These are phyloP conservation scores for Okapia johnstoni DNA, from an alignment of 2,113 vertebrate genomes.

Conservation along the genomic window DNA sequence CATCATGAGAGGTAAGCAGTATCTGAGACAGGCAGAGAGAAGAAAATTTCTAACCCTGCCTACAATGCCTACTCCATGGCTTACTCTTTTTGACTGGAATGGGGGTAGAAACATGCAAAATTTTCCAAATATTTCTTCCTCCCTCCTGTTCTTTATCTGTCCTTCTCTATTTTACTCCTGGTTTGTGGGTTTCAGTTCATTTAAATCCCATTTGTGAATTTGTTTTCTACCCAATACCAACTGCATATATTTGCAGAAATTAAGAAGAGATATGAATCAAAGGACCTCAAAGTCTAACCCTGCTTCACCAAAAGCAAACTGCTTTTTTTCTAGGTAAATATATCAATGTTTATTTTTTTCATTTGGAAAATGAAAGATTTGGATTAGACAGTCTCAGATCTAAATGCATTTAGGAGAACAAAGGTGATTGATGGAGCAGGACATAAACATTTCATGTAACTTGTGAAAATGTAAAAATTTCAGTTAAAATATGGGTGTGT, in stretches of 20 bases:
- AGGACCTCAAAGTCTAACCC: not conserved
- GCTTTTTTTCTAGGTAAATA: not conserved
- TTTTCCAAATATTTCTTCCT: not conserved
- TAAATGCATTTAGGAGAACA: conserved; percentile 9
- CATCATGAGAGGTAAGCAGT: not conserved
- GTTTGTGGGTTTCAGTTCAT: not conserved
- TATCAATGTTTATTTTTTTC: not conserved
- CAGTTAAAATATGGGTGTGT: not conserved
- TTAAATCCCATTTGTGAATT: not conserved
- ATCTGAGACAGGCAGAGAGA: not conserved
- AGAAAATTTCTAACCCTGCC: not conserved
- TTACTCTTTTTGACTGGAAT: not conserved
- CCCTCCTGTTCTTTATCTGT: not conserved
- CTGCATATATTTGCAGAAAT: conserved; percentile 1
- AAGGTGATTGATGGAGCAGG: not conserved
- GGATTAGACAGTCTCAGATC: not conserved
- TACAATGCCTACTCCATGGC: not conserved
- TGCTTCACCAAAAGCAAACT: not conserved
- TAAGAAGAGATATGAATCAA: not conserved
- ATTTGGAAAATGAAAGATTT: not conserved
- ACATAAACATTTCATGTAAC: not conserved
- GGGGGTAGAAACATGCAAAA: not conserved
- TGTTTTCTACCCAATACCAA: not conserved
- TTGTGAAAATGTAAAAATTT: not conserved
- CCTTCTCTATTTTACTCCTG: not conserved